A percentile compares a stretch with the other conserved stretches of the same genome.
Conservation (phyloP, 2,113 vertebrate genomes). For the Ceyx cyanopectus region DNA sequence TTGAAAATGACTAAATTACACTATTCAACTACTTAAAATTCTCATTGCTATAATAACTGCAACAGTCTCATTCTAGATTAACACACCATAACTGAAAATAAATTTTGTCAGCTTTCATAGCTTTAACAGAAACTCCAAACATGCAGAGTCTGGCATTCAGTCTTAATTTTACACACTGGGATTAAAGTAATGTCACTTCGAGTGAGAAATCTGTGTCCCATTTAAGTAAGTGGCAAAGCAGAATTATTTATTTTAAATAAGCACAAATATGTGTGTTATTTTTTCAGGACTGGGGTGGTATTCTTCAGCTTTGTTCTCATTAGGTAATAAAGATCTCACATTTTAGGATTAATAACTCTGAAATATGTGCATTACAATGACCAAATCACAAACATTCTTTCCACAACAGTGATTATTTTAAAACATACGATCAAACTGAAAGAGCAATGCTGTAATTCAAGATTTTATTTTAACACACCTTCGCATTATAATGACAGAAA, state of each 20-base stretch:
- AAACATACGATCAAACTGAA: not conserved
- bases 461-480: constrained; percentile 27
- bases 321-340: not conserved
- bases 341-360: constrained; percentile 1
- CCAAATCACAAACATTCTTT: constrained; percentile 5
- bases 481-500: not conserved
- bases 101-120: not conserved
- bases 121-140: not conserved
- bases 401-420: not conserved
- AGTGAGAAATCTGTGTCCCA: not conserved
- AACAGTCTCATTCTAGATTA: not conserved
- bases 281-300: not conserved
- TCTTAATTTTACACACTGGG: not conserved
- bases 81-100: not conserved
- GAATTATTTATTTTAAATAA: not conserved
- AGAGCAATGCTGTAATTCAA: not conserved
- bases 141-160: not conserved
- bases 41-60: not conserved
- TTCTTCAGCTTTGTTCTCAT: not conserved
- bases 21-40: not conserved
- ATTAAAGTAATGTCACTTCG: not conserved
- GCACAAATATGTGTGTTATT: not conserved
- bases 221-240: not conserved
- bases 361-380: not conserved
- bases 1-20: not conserved